Percentiles rank a stretch among this genome's conserved stretches.
Evolutionary conservation across 2,888 invertebrate genomes (phyloP).

Genomic region (Glomeris marginata): DNA sequence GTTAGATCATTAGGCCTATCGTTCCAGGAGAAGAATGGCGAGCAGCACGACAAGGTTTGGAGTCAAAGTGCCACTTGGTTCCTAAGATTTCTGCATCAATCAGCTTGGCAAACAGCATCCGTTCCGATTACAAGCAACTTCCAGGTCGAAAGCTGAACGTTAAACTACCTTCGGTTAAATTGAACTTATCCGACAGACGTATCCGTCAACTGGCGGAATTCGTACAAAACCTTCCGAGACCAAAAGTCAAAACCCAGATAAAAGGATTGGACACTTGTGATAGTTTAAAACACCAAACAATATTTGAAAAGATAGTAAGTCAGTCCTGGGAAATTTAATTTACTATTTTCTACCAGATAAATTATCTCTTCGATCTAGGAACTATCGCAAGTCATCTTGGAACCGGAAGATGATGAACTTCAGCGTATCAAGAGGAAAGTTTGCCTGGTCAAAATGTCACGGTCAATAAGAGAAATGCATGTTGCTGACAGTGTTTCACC

Average conservation of each 20-base stretch:
- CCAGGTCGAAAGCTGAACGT: slow-evolving; percentile 59
- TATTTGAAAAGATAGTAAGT: no score
- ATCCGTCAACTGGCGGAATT: slow-evolving; percentile 50
- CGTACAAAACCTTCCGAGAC: slow-evolving; percentile 35
- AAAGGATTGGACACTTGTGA: no score
- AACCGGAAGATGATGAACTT: slow-evolving; percentile 2
- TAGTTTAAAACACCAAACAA: no score
- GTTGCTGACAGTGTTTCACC: no score
- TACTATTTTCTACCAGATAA: no score
- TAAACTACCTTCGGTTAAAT: slow-evolving; percentile 50
- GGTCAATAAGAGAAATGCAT: no score
- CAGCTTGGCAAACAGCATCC: slow-evolving; percentile 56
- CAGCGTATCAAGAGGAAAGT: no score
- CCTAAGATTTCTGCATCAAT: slow-evolving; percentile 48
- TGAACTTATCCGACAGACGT: slow-evolving; percentile 59
- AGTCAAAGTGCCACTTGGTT: slow-evolving; percentile 57
- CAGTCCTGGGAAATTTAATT: no score
- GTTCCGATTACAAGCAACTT: slow-evolving; percentile 50
- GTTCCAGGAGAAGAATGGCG: slow-evolving; percentile 56
- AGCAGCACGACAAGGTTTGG: slow-evolving; percentile 48
- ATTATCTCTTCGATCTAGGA: background rate
- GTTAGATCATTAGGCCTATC: no score
- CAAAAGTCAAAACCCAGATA: slow-evolving; percentile 21
- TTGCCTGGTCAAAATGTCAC: no score
- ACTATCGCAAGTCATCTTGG: slow-evolving; percentile 5